Evolutionary conservation across 2,797 vertebrate genomes (phyloP).

Genomic region (Ctenosaura bakeri): DNA sequence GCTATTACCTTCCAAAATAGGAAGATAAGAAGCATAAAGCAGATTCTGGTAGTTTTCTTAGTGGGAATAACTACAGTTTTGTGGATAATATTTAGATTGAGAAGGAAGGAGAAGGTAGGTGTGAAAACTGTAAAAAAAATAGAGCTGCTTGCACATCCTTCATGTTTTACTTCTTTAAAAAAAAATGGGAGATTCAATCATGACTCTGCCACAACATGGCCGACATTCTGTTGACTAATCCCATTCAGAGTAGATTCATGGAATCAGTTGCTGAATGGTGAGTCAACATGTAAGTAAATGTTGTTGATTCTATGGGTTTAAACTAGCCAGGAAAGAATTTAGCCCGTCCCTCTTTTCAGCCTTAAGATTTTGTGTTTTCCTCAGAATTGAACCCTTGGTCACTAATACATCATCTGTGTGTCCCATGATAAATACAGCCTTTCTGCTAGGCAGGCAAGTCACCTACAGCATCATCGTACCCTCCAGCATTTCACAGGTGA

Average conservation of each 20-base stretch:
- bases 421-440: neutral
- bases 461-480: neutral
- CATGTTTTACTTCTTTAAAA: neutral
- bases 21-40: neutral
- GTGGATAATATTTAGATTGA: neutral
- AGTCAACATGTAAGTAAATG: too few relatives aligned
- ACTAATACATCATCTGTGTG: neutral
- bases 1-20: neutral
- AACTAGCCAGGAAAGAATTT: neutral
- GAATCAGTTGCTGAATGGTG: too few relatives aligned
- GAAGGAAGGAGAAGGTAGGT: neutral
- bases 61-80: neutral
- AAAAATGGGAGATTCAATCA: neutral
- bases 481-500: too few relatives aligned
- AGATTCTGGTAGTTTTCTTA: neutral
- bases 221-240: neutral
- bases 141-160: neutral
- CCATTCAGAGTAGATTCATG: neutral
- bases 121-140: neutral
- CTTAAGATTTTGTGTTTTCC: neutral
- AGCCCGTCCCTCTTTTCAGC: neutral
- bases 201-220: neutral
- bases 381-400: neutral
- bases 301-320: too few relatives aligned
- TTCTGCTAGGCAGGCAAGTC: neutral